Evolutionary conservation across 2,797 vertebrate genomes (phyloP), one percentile per base, ranked within the genome.

Genomic region (Tragelaphus eurycerus): DNA sequence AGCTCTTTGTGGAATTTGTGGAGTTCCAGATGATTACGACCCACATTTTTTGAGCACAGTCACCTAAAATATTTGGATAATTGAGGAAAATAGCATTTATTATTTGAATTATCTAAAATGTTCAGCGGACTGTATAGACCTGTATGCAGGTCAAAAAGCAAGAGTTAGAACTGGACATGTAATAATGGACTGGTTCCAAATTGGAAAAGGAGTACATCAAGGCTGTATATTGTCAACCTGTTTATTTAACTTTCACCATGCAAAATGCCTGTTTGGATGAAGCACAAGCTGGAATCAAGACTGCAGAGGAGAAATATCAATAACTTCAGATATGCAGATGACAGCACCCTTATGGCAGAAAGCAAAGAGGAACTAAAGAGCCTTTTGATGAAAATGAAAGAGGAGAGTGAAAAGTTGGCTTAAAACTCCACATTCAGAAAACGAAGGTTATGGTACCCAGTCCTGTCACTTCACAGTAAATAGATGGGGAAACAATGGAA

Each of bases 101-200:
- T 88, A 19, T 79, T 84, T 89, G 54, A 60, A 93, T 43, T 90
- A 90, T 83, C 60, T 95, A 60, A 88, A 93, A 92, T 90, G 71
- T 83, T 74, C 8, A 17, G n/a, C 52, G 14, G 16, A 50, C 11
- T 95, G 4, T 86, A 79, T 54, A 90, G 92, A 79, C 27, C 59
- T 60, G 27, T 38, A 67, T 34, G n/a, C 4, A 67, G n/a, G 64
- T 67, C n/a, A 67, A 34, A 34, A 34, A 67, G n/a, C 9, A 34
- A 67, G 64, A 67, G 17, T 34, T 67, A 34, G 9, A 67, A 67
- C 64, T 67, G n/a, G 4, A 67, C 17, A 1, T 67, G 64, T 67
- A 34, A 67, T 9, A 21, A 11, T 67, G n/a, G n/a, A 67, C n/a
- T 67, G 9, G 64, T 67, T 67, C 64, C n/a, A 67, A 34, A 34